A percentile compares a stretch with the other conserved stretches of the same genome.
phyloP scores from a whole-genome alignment of 53 echinoderm and acorn worm genomes.

The Luidia sarsii region DNA sequence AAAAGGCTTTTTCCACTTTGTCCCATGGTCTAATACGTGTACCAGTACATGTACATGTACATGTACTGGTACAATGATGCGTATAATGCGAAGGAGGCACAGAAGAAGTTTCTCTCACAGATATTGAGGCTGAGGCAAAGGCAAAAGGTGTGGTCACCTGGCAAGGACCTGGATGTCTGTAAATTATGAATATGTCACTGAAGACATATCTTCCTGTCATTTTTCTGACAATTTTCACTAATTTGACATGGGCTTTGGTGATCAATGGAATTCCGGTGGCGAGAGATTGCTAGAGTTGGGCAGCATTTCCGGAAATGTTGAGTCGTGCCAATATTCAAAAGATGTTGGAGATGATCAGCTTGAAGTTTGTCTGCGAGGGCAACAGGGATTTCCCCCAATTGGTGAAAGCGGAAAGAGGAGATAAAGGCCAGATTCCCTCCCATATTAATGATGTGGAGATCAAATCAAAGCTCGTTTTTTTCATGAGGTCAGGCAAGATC shows the following conservation, averaged over 20 bases:
- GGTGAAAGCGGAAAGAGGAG: neutral
- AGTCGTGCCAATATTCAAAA: neutral
- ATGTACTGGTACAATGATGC: no score
- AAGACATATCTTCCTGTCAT: neutral
- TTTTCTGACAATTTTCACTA: neutral
- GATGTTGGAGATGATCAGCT: neutral
- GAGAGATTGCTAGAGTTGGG: neutral
- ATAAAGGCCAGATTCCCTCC: neutral
- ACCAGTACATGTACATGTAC: no score
- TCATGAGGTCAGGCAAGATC: no score
- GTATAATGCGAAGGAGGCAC: neutral
- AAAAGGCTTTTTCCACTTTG: no score
- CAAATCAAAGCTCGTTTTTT: no score
- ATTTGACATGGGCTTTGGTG: neutral
- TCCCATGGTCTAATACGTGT: no score
- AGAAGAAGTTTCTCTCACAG: neutral
- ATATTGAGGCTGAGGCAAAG: conserved; percentile 7
- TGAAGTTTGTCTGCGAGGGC: conserved; percentile 9
- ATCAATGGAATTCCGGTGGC: neutral
- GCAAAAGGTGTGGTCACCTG: conserved; percentile 1
- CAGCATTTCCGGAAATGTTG: neutral
- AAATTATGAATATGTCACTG: neutral
- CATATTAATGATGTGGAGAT: no score
- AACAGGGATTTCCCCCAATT: conserved; percentile 4
- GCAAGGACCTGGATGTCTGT: neutral